Base-by-base conservation (phyloP, 2,888 invertebrate genomes). In the Leucozona laternaria region DNA sequence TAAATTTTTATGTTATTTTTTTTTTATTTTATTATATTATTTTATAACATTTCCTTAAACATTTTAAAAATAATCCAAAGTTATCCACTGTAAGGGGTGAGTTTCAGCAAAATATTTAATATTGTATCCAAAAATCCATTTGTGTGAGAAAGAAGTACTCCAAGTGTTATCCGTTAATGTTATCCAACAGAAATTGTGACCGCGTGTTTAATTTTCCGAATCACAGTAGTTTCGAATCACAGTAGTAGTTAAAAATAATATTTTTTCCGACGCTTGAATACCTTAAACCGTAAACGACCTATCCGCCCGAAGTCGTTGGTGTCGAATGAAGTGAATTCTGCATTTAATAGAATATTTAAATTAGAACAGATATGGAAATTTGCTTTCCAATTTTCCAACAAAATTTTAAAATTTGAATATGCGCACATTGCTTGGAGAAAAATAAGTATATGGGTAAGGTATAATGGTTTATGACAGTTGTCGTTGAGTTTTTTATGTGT, bases 381-480 rank as follows among this genome's bases (percentile, higher is more conserved):
- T 10, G 4, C 37, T 60, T 81, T 79, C 86, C 82, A 78, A 43
- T 57, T 53, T 86, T 85, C 86, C 86, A 86, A 8, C 0, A 48
- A 60, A 78, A 82, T 75, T 86, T 86, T 66, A 86, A 86, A 86
- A 86, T 86, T 86, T 82, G 86, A 82, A 86, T 86, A 86, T 86
- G 86, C 86, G 86, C 86, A 86, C 75, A 57, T 64, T 72, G 17
- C 20, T 8, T 37, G 48, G 17, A 66, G 40, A 17, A 40, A 25
- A 4, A 28, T 28, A 28, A 8, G 8, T 8, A 28, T 25, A n/a
- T n/a, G n/a, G n/a, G n/a, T n/a, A n/a, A n/a, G n/a, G n/a, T n/a
- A n/a, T n/a, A n/a, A n/a, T 48, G 2, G 10, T 40, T 40, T 15
- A 40, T 11, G 7, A 15, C 7, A n/a, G 7, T 11, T 28, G 10